A percentile compares a stretch with the other conserved stretches of the same genome.
phyloP scores from a whole-genome alignment of 1,140 invertebrate species.

The Drosophila nannoptera region DNA sequence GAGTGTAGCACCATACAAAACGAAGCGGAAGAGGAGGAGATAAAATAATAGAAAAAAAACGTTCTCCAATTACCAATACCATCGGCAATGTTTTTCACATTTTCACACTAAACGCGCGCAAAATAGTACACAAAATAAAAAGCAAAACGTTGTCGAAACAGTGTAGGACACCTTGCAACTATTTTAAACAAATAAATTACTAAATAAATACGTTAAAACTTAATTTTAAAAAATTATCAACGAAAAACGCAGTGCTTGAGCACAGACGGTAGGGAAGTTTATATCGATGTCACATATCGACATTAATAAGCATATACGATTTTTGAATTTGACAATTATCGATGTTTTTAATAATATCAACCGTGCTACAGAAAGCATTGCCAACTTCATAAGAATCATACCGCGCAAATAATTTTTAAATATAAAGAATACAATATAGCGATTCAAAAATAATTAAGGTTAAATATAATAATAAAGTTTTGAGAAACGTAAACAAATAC shows the following conservation, averaged over 20 bases:
- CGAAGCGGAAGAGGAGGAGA: slow-evolving; percentile 74
- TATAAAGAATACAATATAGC: slow-evolving; percentile 51
- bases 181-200: slow-evolving; percentile 70
- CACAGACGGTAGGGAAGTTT: slow-evolving; percentile 42
- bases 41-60: slow-evolving; percentile 77
- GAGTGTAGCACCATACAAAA: slow-evolving; percentile 62
- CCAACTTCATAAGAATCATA: slow-evolving; percentile 7
- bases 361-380: slow-evolving; percentile 17
- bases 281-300: slow-evolving; percentile 27
- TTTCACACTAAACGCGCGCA: slow-evolving; percentile 45
- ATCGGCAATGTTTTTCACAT: slow-evolving; percentile 61
- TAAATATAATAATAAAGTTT: slow-evolving; percentile 37
- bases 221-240: slow-evolving; percentile 75
- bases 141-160: slow-evolving; percentile 35
- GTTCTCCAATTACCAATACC: slow-evolving; percentile 76
- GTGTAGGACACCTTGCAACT: slow-evolving; percentile 46
- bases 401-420: neutral
- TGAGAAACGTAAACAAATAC: no score
- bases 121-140: slow-evolving; percentile 33
- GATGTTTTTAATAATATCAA: slow-evolving; percentile 16
- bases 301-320: slow-evolving; percentile 2
- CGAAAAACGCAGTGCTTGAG: slow-evolving; percentile 59
- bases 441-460: slow-evolving; percentile 30
- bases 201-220: slow-evolving; percentile 67
- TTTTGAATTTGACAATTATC: neutral